Evolutionary conservation across 2,888 invertebrate genomes (phyloP).

Genomic region (Patella pellucida): DNA sequence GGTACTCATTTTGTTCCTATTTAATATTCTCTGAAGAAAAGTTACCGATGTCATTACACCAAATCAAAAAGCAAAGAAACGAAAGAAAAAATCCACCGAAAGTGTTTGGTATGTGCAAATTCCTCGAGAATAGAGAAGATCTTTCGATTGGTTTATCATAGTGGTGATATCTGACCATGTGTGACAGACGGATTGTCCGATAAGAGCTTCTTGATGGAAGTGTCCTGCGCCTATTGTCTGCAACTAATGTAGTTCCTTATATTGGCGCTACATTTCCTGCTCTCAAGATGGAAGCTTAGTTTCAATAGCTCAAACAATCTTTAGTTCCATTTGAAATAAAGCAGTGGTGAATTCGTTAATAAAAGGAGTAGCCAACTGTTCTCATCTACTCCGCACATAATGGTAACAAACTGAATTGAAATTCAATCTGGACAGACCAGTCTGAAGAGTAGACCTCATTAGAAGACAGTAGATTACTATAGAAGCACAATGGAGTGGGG

Average conservation of each 20-base stretch:
- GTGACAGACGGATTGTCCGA: conserved; percentile 12
- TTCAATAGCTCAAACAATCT: conserved; percentile 16
- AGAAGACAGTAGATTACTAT: conserved; percentile 17
- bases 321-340: conserved; percentile 14
- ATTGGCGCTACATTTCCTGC: conserved; percentile 12
- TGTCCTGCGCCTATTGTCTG: conserved; percentile 5
- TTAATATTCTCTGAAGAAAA: too few relatives aligned
- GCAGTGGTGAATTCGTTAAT: not conserved
- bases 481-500: conserved; percentile 19
- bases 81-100: too few relatives aligned
- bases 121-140: too few relatives aligned
- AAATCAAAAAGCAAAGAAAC: too few relatives aligned
- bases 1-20: too few relatives aligned
- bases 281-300: conserved; percentile 11
- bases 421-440: conserved; percentile 22
- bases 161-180: conserved; percentile 2
- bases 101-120: too few relatives aligned
- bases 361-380: conserved; percentile 11
- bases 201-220: conserved; percentile 11
- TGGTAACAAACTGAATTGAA: conserved; percentile 23
- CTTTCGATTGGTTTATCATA: not conserved
- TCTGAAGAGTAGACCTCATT: conserved; percentile 22
- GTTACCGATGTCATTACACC: too few relatives aligned
- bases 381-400: conserved; percentile 17
- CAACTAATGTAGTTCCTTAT: conserved; percentile 12